Conservation (phyloP, 2,113 vertebrate genomes). For the Ochotona curzoniae region DNA sequence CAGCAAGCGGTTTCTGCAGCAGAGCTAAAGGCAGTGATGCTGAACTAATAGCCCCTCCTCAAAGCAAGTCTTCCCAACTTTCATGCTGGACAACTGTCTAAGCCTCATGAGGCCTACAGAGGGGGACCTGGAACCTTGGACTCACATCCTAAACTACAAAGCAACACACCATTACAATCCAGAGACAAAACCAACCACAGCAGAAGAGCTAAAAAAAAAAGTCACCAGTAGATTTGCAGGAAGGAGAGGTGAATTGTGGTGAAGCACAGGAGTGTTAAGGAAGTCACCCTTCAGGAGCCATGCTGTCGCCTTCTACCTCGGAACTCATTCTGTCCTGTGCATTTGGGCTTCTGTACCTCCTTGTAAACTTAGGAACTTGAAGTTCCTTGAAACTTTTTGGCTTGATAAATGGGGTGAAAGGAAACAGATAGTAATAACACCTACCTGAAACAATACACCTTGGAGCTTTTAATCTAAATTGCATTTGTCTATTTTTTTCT, state of each 20-base stretch:
- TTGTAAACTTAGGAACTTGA: constrained; percentile 34
- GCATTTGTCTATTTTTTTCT: constrained; percentile 7
- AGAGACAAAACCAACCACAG: background rate
- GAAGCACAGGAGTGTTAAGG: background rate
- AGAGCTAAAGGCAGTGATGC: constrained; percentile 21
- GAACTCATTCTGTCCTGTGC: background rate
- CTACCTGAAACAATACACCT: constrained; percentile 56
- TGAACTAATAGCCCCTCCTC: background rate
- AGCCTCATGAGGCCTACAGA: background rate
- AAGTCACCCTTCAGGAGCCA: background rate
- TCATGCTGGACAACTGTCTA: background rate
- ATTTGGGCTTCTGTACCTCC: constrained; percentile 33
- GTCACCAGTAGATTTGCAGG: background rate
- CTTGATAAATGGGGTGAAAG: constrained; percentile 53
- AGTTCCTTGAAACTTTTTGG: constrained; percentile 31
- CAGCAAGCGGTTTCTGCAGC: constrained; percentile 24
- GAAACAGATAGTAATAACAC: background rate
- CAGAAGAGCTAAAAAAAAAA: background rate
- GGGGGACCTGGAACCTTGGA: background rate
- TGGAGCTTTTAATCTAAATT: constrained; percentile 65
- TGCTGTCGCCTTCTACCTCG: background rate
- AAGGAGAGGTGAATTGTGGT: background rate
- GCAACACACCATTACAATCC: background rate
- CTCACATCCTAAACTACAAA: background rate
- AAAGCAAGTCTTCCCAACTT: background rate